Percentiles rank a stretch among this genome's conserved stretches.
phyloP scores from a whole-genome alignment of 2,888 invertebrate genomes.

The Papilio demoleus region DNA sequence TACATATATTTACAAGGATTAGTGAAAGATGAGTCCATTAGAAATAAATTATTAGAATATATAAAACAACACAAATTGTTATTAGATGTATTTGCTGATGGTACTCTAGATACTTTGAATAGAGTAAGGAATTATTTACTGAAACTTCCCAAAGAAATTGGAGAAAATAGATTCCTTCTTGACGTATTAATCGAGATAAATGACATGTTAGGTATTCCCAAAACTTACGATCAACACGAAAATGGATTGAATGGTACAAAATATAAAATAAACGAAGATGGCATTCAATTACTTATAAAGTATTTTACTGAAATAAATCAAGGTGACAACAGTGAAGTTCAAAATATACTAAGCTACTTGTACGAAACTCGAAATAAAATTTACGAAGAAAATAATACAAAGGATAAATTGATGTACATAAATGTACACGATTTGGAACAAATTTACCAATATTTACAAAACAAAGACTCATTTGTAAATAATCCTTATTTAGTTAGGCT shows the following conservation, averaged over 20 bases:
- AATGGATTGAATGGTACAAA: background rate
- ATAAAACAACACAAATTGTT: background rate
- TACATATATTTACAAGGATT: conserved; percentile 22
- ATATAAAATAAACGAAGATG: conserved; percentile 17
- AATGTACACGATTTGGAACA: conserved; percentile 15
- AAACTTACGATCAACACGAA: background rate
- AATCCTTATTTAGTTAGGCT: background rate
- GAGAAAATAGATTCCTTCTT: conserved; percentile 6
- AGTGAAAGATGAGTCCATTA: background rate
- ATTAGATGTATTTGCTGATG: background rate
- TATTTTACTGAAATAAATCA: conserved; percentile 11
- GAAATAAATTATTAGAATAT: conserved; percentile 18
- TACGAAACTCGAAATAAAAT: conserved; percentile 1
- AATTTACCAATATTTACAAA: conserved; percentile 25
- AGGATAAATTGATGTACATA: background rate
- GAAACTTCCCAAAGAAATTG: background rate
- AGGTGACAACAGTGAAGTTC: conserved; percentile 1
- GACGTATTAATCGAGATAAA: background rate
- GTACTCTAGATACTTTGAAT: background rate
- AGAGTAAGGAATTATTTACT: conserved; percentile 3
- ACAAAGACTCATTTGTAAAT: background rate
- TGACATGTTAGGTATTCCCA: background rate
- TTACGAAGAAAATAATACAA: background rate
- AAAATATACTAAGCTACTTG: conserved; percentile 11
- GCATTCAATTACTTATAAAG: conserved; percentile 21